Evolutionary conservation across 2,888 invertebrate genomes (phyloP).

Genomic region (Euspilapteryx auroguttella): DNA sequence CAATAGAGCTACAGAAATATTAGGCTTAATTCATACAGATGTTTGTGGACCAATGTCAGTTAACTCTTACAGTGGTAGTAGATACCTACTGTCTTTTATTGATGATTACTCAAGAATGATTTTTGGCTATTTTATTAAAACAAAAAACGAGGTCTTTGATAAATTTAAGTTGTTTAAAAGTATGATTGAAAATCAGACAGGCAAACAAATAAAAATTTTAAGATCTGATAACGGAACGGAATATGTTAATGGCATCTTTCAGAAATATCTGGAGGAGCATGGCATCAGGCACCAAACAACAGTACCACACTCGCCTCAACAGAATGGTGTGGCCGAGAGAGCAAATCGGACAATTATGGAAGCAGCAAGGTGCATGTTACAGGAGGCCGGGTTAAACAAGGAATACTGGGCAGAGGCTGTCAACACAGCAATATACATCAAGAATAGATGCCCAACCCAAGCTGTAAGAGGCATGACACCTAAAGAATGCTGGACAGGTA

Average conservation of each 20-base stretch:
- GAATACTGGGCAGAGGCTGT: constrained; percentile 5
- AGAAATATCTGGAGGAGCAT: constrained; percentile 1
- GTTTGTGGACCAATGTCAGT: constrained; percentile 4
- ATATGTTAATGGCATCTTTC: constrained; percentile 5
- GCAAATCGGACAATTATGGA: constrained; percentile 4
- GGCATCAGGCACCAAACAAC: constrained; percentile 11
- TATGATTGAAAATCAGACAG: constrained; percentile 9
- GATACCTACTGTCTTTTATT: too few relatives aligned
- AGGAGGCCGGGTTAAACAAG: constrained; percentile 1
- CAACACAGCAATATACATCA: constrained; percentile 4
- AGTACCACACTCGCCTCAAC: constrained; percentile 3
- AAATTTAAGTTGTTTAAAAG: constrained; percentile 4
- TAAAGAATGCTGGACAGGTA: constrained; percentile 1
- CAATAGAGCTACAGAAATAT: constrained; percentile 1
- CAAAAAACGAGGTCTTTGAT: constrained; percentile 3
- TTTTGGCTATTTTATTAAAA: too few relatives aligned
- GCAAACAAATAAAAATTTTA: constrained; percentile 5
- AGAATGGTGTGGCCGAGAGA: too few relatives aligned
- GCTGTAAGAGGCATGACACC: background rate
- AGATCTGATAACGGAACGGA: constrained; percentile 9
- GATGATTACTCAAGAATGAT: too few relatives aligned
- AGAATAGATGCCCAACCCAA: background rate
- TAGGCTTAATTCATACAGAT: too few relatives aligned
- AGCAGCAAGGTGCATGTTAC: constrained; percentile 3
- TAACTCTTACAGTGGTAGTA: background rate